Conservation (phyloP, 1,140 invertebrate genomes). For the Dermatophagoides farinae region DNA sequence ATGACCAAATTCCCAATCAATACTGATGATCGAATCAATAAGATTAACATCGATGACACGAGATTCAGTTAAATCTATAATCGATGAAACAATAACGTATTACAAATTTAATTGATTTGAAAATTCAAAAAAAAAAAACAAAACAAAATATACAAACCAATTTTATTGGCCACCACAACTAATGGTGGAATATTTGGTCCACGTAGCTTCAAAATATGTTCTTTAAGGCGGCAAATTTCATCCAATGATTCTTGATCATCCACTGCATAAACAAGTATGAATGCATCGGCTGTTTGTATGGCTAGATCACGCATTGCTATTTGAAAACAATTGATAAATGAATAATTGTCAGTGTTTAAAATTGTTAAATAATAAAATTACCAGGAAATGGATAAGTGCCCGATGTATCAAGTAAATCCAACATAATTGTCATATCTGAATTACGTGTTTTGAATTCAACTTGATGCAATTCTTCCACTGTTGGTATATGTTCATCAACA, state of each 20-base stretch:
- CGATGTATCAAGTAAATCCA: slow-evolving; percentile 74
- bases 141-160: background rate
- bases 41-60: slow-evolving; percentile 30
- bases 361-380: background rate
- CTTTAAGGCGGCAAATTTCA: slow-evolving; percentile 13
- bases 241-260: slow-evolving; percentile 19
- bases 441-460: slow-evolving; percentile 41
- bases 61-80: slow-evolving; percentile 40
- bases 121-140: background rate
- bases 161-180: slow-evolving; percentile 71
- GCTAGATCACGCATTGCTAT: slow-evolving; percentile 65
- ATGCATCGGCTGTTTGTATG: slow-evolving; percentile 45
- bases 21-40: slow-evolving; percentile 55
- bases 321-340: background rate
- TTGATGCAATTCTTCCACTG: slow-evolving; percentile 75
- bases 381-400: slow-evolving; percentile 49
- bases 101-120: background rate
- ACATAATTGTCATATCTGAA: slow-evolving; percentile 45
- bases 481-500: slow-evolving; percentile 41
- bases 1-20: slow-evolving; percentile 75
- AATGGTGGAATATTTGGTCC: slow-evolving; percentile 34
- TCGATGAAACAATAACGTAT: background rate
- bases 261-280: slow-evolving; percentile 16
- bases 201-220: slow-evolving; percentile 10
- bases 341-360: background rate